Conservation (phyloP, 2,888 invertebrate genomes). For the Pocota personata region DNA sequence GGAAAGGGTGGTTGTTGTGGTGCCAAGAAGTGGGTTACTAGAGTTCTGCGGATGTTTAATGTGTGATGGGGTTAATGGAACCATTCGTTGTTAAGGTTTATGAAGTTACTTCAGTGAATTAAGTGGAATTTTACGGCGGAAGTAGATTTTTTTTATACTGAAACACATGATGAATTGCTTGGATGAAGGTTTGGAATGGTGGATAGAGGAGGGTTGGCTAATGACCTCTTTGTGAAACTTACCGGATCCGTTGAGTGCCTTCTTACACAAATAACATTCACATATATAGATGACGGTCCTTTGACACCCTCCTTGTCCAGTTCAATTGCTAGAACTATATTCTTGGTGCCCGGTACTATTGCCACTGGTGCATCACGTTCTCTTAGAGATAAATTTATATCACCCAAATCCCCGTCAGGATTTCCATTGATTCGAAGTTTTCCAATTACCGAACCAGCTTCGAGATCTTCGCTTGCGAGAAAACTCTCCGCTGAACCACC, state of each 20-base stretch:
- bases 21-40: constrained; percentile 34
- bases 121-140: too few species aligned
- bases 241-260: constrained; percentile 91
- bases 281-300: constrained; percentile 93
- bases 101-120: constrained; percentile 8
- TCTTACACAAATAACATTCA: constrained; percentile 93
- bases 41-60: constrained; percentile 27
- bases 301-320: constrained; percentile 93
- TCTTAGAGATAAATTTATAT: constrained; percentile 90
- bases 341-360: constrained; percentile 90
- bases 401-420: constrained; percentile 87
- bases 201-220: neutral
- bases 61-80: constrained; percentile 46
- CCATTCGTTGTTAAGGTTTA: constrained; percentile 35
- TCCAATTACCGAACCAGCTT: constrained; percentile 91
- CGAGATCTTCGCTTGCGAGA: constrained; percentile 93
- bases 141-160: neutral
- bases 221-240: constrained; percentile 76
- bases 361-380: constrained; percentile 91
- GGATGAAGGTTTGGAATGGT: neutral
- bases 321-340: constrained; percentile 89
- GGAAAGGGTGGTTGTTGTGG: neutral
- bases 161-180: constrained; percentile 14
- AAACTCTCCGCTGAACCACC: constrained; percentile 96
- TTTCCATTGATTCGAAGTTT: constrained; percentile 91